A percentile compares a stretch with the other conserved stretches of the same genome.
Evolutionary conservation across 2,888 invertebrate genomes (phyloP).

Genomic region (Rhabditoides inermis): DNA sequence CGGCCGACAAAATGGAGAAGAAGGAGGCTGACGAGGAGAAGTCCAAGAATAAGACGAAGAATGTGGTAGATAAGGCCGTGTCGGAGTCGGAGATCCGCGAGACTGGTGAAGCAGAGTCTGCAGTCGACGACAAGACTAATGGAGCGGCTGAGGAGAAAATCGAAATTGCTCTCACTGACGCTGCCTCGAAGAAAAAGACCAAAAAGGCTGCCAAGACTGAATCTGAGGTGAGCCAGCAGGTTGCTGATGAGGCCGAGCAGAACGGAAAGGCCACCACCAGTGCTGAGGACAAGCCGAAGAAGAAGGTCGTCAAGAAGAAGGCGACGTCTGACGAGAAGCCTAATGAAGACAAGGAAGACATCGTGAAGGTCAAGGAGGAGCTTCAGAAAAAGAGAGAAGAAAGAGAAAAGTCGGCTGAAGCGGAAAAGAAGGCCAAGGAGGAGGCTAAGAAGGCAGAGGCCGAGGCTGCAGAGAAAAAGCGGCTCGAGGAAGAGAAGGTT

Average conservation of each 20-base stretch:
- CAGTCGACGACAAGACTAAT: neutral
- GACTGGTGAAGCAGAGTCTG: neutral
- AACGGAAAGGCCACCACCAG: neutral
- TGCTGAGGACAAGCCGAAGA: conserved; percentile 7
- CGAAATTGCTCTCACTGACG: conserved; percentile 3
- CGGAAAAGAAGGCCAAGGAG: conserved; percentile 1
- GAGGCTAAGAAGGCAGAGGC: conserved; percentile 1
- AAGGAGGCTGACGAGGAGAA: neutral
- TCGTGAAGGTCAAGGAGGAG: neutral
- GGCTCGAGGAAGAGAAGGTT: neutral
- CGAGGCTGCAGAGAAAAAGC: neutral
- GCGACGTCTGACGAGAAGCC: conserved; percentile 4
- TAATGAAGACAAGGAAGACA: no score
- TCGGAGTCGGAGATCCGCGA: no score
- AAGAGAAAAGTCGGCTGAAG: neutral
- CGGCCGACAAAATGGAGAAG: neutral
- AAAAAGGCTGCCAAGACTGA: neutral
- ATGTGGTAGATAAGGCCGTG: neutral
- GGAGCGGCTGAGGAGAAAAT: conserved; percentile 1
- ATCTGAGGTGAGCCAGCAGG: neutral
- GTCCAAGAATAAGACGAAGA: neutral
- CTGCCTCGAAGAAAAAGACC: neutral
- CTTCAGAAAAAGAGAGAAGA: neutral
- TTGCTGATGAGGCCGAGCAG: conserved; percentile 4
- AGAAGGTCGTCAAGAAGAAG: conserved; percentile 11